phyloP scores from a whole-genome alignment of 1,140 invertebrate species.

The Zaprionus africanus region DNA sequence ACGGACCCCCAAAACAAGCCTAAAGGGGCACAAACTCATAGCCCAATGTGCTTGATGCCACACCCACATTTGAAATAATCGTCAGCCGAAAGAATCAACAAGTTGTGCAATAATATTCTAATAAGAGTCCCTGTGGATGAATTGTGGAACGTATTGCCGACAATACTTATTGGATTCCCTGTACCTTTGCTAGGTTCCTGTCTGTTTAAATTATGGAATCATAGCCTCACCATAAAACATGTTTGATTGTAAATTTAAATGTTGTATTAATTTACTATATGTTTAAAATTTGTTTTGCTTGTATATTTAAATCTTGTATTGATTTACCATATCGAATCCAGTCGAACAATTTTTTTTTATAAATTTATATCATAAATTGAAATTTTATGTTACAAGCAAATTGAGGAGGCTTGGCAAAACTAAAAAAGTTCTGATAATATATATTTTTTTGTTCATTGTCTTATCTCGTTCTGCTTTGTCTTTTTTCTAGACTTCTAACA shows the following conservation, averaged over 20 bases:
- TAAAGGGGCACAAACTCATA: neutral
- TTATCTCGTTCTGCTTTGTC: neutral
- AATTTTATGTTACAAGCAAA: neutral
- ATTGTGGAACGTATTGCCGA: slow-evolving; percentile 5
- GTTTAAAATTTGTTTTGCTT: too few species aligned
- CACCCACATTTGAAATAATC: neutral
- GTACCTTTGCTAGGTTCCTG: neutral
- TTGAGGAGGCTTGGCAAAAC: neutral
- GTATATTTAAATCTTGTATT: too few species aligned
- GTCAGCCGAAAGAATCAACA: neutral
- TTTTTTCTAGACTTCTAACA: neutral
- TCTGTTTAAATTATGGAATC: neutral
- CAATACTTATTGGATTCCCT: neutral
- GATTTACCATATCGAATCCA: too few species aligned
- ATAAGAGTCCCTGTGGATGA: neutral
- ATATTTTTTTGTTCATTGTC: neutral
- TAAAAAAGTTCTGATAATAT: neutral
- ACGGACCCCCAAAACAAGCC: neutral
- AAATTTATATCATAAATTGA: neutral
- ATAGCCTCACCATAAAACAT: neutral
- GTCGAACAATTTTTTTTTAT: neutral
- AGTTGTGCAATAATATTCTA: neutral
- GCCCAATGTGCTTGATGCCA: neutral
- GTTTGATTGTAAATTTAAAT: too few species aligned
- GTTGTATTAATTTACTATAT: too few species aligned